These are phyloP conservation scores for Pedicia rivosa DNA, from an alignment of 2,888 invertebrate genomes.

Conservation along the genomic window DNA sequence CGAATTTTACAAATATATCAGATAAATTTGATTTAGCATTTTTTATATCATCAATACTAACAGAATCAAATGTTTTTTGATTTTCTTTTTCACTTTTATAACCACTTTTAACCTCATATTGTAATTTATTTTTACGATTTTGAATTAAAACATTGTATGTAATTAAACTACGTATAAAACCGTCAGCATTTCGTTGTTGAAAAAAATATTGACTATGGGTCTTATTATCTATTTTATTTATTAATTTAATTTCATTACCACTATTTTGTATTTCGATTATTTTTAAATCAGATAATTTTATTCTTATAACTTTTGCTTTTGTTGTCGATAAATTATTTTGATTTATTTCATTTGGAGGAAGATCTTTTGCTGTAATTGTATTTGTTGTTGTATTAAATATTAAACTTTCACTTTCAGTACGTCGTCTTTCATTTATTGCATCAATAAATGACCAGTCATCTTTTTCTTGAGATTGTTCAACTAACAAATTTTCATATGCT, in stretches of 20 bases:
- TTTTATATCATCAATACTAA: constrained; percentile 45
- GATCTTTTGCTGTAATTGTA: constrained; percentile 22
- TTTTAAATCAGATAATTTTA: constrained; percentile 45
- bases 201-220: constrained; percentile 59
- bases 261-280: constrained; percentile 42
- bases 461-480: constrained; percentile 61
- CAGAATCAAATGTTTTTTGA: constrained; percentile 72
- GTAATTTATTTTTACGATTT: constrained; percentile 46
- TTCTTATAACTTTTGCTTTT: constrained; percentile 35
- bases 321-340: constrained; percentile 20
- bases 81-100: neutral
- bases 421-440: constrained; percentile 34
- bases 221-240: constrained; percentile 43
- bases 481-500: constrained; percentile 53
- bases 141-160: constrained; percentile 23
- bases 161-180: constrained; percentile 28
- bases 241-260: constrained; percentile 42
- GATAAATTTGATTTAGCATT: constrained; percentile 22
- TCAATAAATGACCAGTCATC: constrained; percentile 72
- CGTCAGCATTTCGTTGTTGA: constrained; percentile 72
- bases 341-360: neutral
- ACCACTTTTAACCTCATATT: constrained; percentile 40
- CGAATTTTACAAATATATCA: constrained; percentile 25
- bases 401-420: constrained; percentile 26
- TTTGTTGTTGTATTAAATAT: constrained; percentile 29